Conservation (phyloP, 1,140 invertebrate genomes). For the Lepidurus packardi region DNA sequence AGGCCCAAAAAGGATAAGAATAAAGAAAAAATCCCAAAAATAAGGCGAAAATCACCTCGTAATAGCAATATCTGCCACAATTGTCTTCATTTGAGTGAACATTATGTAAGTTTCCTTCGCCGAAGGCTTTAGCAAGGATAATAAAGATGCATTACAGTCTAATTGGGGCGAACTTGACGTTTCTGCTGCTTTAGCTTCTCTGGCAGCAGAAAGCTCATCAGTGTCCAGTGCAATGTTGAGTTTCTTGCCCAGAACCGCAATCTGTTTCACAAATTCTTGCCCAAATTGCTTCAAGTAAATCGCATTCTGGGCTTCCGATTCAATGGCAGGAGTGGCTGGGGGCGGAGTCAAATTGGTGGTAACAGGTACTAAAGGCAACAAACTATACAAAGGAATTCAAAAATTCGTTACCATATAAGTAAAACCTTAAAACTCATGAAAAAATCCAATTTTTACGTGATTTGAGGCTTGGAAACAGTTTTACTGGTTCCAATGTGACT, state of each 20-base stretch:
- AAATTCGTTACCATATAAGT: neutral
- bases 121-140: neutral
- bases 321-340: neutral
- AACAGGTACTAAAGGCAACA: neutral
- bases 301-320: constrained; percentile 39
- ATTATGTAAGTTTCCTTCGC: neutral
- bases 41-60: too few relatives aligned
- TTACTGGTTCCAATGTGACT: neutral
- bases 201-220: neutral
- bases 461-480: neutral
- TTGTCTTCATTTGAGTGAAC: too few relatives aligned
- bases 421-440: too few relatives aligned
- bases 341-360: neutral
- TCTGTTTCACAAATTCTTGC: constrained; percentile 41
- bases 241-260: constrained; percentile 42
- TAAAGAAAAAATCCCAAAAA: too few relatives aligned
- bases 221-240: constrained; percentile 34
- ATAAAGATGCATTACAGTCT: neutral
- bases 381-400: neutral
- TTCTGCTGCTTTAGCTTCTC: neutral
- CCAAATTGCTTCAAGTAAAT: constrained; percentile 57
- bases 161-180: neutral
- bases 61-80: too few relatives aligned
- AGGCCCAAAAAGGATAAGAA: neutral
- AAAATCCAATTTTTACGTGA: neutral